Evolutionary conservation across 2,113 vertebrate species (phyloP), one percentile per base, ranked within the genome.

Genomic region (Petaurus breviceps): DNA sequence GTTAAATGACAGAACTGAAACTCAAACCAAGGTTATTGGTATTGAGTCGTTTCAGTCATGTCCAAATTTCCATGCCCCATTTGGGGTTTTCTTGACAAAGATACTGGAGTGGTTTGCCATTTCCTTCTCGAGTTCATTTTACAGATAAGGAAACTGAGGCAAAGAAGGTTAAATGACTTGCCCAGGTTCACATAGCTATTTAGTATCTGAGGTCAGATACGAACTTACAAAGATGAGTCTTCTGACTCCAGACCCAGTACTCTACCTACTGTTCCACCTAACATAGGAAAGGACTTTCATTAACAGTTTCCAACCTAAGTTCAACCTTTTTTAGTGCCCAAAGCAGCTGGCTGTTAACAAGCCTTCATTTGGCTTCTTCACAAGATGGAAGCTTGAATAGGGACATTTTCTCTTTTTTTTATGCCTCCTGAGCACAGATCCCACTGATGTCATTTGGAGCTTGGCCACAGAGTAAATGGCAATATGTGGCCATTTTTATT

Each of bases 241-340:
- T 68, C 61, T 68, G 3, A 16, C 31, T 68, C 31, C 3, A 37
- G 61, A 12, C 5, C 12, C 61, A 37, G 31, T 0, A 12, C 31
- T 16, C 61, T 68, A 68, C 14, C 11, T 5, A 37, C 31, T 4
- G 0, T 68, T 37, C 4, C 31, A 68, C 19, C 68, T 43, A 43
- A 37, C 12, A 84, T 8, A 77, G n/a, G n/a, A 43, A 97, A 95
- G 93, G 97, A 92, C 57, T 97, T 96, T 96, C 96, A 97, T 97
- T 93, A 94, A 95, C 97, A 96, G 92, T 95, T 97, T 98, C 97
- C 97, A 97, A 96, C 95, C 95, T 97, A 92, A 93, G 96, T 95
- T 96, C 96, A 93, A 92, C 93, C 94, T 97, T 96, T 96, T 98
- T 97, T 97, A 95, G 97, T 97, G 97, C 97, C 97, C 94, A 97